Evolutionary conservation across 2,888 invertebrate species (phyloP).

Genomic region (Pachymerium ferrugineum): DNA sequence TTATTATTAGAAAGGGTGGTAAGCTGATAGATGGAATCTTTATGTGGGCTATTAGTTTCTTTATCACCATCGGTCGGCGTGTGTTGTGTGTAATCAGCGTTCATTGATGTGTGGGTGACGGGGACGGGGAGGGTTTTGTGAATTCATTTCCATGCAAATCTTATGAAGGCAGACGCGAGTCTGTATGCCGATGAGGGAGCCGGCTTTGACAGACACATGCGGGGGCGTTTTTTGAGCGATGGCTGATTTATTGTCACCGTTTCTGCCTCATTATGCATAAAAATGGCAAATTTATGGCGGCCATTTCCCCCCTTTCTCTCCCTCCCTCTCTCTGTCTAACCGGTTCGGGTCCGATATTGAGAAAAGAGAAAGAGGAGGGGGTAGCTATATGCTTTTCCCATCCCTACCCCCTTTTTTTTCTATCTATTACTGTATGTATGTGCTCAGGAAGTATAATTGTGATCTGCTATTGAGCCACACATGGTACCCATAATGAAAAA

Average conservation of each 20-base stretch:
- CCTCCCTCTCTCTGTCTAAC: not conserved
- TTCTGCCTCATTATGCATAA: constrained; percentile 38
- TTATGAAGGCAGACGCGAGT: constrained; percentile 10
- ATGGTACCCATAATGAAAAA: constrained; percentile 20
- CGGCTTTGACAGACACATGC: constrained; percentile 31
- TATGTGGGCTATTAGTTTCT: constrained; percentile 27
- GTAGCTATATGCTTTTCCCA: not conserved
- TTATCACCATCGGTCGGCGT: constrained; percentile 25
- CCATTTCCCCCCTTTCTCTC: constrained; percentile 27
- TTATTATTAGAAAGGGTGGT: constrained; percentile 7
- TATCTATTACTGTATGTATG: constrained; percentile 8
- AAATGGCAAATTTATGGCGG: constrained; percentile 37
- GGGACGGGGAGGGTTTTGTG: constrained; percentile 22
- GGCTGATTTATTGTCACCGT: constrained; percentile 36
- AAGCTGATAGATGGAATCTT: constrained; percentile 25
- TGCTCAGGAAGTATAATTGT: constrained; percentile 16
- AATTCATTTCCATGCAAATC: constrained; percentile 34
- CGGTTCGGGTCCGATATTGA: constrained; percentile 20
- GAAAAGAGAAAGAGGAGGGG: constrained; percentile 23
- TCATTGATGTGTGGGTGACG: constrained; percentile 28
- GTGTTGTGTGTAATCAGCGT: constrained; percentile 31
- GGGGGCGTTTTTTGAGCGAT: constrained; percentile 30
- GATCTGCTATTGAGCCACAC: constrained; percentile 14
- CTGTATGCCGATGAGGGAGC: constrained; percentile 26
- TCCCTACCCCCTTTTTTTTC: not conserved